A percentile compares a stretch with the other conserved stretches of the same genome.
These are phyloP conservation scores for Drosophila seguyi DNA, from an alignment of 1,140 invertebrate genomes.

Conservation along the genomic window DNA sequence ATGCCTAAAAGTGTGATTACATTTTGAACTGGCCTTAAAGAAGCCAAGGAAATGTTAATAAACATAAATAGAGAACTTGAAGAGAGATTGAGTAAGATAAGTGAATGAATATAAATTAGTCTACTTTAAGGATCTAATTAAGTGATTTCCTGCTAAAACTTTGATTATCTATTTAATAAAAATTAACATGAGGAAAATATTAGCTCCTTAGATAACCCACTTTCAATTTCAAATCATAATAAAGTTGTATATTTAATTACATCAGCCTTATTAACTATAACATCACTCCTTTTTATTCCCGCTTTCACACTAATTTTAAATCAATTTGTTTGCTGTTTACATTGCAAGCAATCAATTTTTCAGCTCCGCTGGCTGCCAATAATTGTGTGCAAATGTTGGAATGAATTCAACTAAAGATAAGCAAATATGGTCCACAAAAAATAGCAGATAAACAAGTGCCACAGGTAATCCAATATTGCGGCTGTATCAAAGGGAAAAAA, in stretches of 20 bases:
- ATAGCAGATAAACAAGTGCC: conserved; percentile 15
- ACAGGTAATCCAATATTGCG: conserved; percentile 37
- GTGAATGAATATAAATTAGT: not conserved
- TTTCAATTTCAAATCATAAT: not conserved
- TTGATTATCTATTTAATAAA: not conserved
- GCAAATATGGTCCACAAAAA: conserved; percentile 30
- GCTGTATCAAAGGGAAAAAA: conserved; percentile 31
- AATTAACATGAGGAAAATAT: not conserved
- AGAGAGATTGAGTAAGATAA: not conserved
- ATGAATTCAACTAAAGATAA: conserved; percentile 48
- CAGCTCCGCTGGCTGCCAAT: conserved; percentile 49
- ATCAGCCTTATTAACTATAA: conserved; percentile 13
- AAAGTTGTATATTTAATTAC: not conserved
- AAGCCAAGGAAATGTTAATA: not conserved
- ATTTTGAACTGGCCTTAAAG: conserved; percentile 1
- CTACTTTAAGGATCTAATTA: conserved; percentile 1
- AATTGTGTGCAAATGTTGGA: conserved; percentile 45
- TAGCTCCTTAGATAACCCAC: not conserved
- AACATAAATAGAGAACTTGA: not conserved
- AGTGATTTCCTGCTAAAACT: not conserved
- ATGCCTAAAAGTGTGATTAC: conserved; percentile 23
- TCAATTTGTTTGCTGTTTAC: conserved; percentile 49
- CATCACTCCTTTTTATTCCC: conserved; percentile 17
- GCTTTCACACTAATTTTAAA: conserved; percentile 20
- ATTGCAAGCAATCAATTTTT: conserved; percentile 59